A percentile compares a stretch with the other conserved stretches of the same genome.
phyloP scores from a whole-genome alignment of 2,888 invertebrate genomes.

The Hypsopygia costalis region DNA sequence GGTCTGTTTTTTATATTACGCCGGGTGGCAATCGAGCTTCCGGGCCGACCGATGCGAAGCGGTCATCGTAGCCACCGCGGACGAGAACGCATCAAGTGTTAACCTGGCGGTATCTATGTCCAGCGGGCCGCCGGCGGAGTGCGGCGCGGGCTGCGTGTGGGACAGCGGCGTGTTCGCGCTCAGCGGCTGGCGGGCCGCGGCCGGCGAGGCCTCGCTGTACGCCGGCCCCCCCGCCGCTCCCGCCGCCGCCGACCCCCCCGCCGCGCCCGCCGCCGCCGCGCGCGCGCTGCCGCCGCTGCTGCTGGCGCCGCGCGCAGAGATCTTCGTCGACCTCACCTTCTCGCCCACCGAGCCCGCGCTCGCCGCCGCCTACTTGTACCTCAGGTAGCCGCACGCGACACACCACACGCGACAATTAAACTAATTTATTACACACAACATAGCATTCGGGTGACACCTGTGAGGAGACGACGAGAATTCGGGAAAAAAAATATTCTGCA shows the following conservation, averaged over 20 bases:
- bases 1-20: too few relatives aligned
- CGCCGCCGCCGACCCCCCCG: constrained; percentile 10
- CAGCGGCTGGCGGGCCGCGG: constrained; percentile 37
- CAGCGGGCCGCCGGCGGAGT: constrained; percentile 16
- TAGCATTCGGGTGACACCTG: too few relatives aligned
- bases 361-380: constrained; percentile 72
- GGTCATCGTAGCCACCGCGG: too few relatives aligned
- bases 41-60: too few relatives aligned
- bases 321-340: constrained; percentile 60
- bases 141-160: constrained; percentile 22
- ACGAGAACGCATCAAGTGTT: too few relatives aligned
- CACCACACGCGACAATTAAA: too few relatives aligned
- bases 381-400: constrained; percentile 46
- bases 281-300: constrained; percentile 44
- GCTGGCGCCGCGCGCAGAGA: constrained; percentile 80
- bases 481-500: too few relatives aligned
- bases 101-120: too few relatives aligned
- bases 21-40: too few relatives aligned
- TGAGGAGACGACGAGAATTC: too few relatives aligned
- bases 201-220: constrained; percentile 25
- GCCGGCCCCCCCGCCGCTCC: constrained; percentile 10
- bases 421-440: too few relatives aligned
- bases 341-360: constrained; percentile 55
- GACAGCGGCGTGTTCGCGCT: constrained; percentile 36
- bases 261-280: constrained; percentile 10